These are phyloP conservation scores for Merodon equestris DNA, from an alignment of 2,888 invertebrate genomes.

Conservation along the genomic window DNA sequence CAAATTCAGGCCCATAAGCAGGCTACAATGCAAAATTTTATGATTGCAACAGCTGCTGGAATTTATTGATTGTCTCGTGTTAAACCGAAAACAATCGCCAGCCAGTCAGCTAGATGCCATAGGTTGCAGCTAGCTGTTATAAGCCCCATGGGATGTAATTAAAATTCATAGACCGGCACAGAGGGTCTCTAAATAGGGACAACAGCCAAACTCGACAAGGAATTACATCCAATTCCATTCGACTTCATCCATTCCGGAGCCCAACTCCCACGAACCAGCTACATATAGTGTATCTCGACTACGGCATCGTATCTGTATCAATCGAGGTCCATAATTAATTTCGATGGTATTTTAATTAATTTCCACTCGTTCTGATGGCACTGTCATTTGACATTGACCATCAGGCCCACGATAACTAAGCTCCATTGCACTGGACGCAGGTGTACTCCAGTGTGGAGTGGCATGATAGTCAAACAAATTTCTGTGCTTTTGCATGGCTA, in stretches of 20 bases:
- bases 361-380: constrained; percentile 36
- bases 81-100: constrained; percentile 46
- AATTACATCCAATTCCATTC: constrained; percentile 15
- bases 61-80: constrained; percentile 47
- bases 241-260: too few species aligned
- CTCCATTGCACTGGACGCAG: constrained; percentile 43
- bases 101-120: not conserved
- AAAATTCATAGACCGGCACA: constrained; percentile 61
- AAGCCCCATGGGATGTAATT: constrained; percentile 59
- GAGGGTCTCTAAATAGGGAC: constrained; percentile 2
- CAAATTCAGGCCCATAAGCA: constrained; percentile 64
- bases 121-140: too few species aligned
- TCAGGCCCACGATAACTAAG: constrained; percentile 23
- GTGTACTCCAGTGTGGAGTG: not conserved
- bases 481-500: constrained; percentile 37
- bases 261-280: constrained; percentile 25
- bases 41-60: constrained; percentile 67
- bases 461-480: constrained; percentile 24
- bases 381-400: constrained; percentile 60
- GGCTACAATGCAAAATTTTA: constrained; percentile 65
- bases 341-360: constrained; percentile 64
- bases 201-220: constrained; percentile 40
- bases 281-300: too few species aligned
- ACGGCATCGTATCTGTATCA: constrained; percentile 48
- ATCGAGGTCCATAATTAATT: constrained; percentile 56